Percentiles rank a stretch among this genome's conserved stretches.
Evolutionary conservation across 2,888 invertebrate species (phyloP).

Genomic region (Pseudoips prasinana): DNA sequence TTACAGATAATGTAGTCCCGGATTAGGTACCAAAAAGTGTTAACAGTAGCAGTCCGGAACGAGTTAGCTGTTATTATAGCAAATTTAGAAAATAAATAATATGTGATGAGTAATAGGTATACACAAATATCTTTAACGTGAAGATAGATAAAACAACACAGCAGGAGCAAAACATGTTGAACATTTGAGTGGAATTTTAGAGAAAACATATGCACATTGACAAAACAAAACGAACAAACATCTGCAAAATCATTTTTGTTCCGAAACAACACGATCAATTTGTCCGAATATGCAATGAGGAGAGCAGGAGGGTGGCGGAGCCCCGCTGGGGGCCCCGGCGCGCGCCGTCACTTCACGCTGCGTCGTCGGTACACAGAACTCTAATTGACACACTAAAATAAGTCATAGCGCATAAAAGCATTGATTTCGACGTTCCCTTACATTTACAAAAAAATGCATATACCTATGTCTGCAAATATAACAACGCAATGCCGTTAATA

Average conservation of each 20-base stretch:
- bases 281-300: constrained; percentile 55
- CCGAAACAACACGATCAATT: constrained; percentile 59
- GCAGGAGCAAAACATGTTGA: constrained; percentile 14
- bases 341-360: constrained; percentile 63
- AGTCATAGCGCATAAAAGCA: constrained; percentile 57
- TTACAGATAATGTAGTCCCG: no score
- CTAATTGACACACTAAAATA: constrained; percentile 80
- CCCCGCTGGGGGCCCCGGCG: constrained; percentile 40
- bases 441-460: constrained; percentile 35
- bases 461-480: no score
- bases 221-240: constrained; percentile 36
- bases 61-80: no score
- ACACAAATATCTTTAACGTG: background rate
- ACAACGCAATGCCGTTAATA: no score
- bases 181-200: constrained; percentile 20
- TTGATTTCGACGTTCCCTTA: constrained; percentile 41
- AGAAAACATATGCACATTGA: constrained; percentile 33
- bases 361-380: constrained; percentile 70
- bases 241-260: constrained; percentile 49
- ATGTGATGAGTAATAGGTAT: no score
- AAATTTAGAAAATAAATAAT: no score
- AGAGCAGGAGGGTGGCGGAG: constrained; percentile 38
- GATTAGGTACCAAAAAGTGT: no score
- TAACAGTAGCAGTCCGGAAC: no score
- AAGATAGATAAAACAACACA: constrained; percentile 19